These are phyloP conservation scores for Mechanitis messenoides DNA, from an alignment of 2,888 invertebrate genomes.

Conservation along the genomic window DNA sequence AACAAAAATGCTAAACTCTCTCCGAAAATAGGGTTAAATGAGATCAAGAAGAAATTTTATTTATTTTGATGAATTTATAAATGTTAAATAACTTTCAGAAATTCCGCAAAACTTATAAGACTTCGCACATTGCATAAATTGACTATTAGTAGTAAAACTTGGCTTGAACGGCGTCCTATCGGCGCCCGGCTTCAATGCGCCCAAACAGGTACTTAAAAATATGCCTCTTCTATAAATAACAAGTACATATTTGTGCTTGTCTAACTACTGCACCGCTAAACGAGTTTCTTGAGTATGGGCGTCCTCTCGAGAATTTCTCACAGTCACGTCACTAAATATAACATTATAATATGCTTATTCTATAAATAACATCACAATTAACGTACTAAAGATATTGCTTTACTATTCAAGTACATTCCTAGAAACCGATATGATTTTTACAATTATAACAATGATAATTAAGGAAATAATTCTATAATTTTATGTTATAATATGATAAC, in stretches of 20 bases:
- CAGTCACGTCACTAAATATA: slow-evolving; percentile 3
- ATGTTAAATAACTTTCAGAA: too few relatives aligned
- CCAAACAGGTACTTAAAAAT: slow-evolving; percentile 23
- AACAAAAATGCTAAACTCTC: too few relatives aligned
- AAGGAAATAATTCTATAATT: too few relatives aligned
- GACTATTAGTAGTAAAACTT: background rate
- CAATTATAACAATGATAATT: too few relatives aligned
- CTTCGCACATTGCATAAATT: slow-evolving; percentile 1
- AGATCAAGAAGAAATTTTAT: too few relatives aligned
- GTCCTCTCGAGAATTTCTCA: background rate
- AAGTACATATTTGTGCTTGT: slow-evolving; percentile 8
- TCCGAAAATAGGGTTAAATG: too few relatives aligned
- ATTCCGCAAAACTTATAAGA: slow-evolving; percentile 1
- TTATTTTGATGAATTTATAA: too few relatives aligned
- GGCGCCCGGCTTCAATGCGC: background rate
- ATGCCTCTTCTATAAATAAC: slow-evolving; percentile 18
- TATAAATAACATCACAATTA: background rate
- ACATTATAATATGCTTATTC: background rate
- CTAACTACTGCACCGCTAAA: slow-evolving; percentile 9
- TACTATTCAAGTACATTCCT: too few relatives aligned
- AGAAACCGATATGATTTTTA: too few relatives aligned
- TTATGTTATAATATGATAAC: too few relatives aligned
- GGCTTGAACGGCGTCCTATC: slow-evolving; percentile 6
- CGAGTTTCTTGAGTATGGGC: slow-evolving; percentile 3
- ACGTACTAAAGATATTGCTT: too few relatives aligned